These are phyloP conservation scores for Nomada ruficornis DNA, from an alignment of 2,888 invertebrate genomes.

Conservation along the genomic window DNA sequence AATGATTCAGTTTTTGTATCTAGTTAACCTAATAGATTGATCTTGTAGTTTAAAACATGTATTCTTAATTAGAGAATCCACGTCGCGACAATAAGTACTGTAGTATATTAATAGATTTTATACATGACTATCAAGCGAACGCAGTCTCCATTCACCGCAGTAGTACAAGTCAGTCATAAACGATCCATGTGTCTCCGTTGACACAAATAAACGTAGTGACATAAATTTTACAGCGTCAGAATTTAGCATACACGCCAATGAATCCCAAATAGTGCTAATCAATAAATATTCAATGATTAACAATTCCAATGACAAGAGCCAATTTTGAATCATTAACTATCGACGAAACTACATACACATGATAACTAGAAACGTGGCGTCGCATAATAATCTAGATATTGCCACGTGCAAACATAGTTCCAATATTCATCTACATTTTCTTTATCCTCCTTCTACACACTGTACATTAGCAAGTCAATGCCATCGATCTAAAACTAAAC, in stretches of 20 bases:
- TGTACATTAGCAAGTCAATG: background rate
- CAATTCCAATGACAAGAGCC: constrained; percentile 25
- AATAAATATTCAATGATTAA: constrained; percentile 44
- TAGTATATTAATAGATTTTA: too few relatives aligned
- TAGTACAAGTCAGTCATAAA: constrained; percentile 27
- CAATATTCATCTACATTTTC: background rate
- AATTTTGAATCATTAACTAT: constrained; percentile 29
- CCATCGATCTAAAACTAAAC: background rate
- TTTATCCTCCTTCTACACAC: background rate
- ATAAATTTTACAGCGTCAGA: constrained; percentile 31
- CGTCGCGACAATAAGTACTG: too few relatives aligned
- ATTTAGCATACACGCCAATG: constrained; percentile 15
- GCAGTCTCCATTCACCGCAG: background rate
- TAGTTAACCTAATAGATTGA: too few relatives aligned
- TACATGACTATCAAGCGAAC: too few relatives aligned
- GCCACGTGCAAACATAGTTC: background rate
- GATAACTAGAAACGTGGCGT: constrained; percentile 13
- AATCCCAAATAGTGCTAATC: constrained; percentile 20
- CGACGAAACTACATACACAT: background rate
- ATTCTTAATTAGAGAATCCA: too few relatives aligned
- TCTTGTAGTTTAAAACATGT: too few relatives aligned
- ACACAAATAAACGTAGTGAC: constrained; percentile 17
- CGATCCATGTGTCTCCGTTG: background rate
- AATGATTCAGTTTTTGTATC: too few relatives aligned
- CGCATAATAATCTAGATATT: constrained; percentile 25